Evolutionary conservation across 2,888 invertebrate species (phyloP).

Genomic region (Kuschelorhynchus macadamiae): DNA sequence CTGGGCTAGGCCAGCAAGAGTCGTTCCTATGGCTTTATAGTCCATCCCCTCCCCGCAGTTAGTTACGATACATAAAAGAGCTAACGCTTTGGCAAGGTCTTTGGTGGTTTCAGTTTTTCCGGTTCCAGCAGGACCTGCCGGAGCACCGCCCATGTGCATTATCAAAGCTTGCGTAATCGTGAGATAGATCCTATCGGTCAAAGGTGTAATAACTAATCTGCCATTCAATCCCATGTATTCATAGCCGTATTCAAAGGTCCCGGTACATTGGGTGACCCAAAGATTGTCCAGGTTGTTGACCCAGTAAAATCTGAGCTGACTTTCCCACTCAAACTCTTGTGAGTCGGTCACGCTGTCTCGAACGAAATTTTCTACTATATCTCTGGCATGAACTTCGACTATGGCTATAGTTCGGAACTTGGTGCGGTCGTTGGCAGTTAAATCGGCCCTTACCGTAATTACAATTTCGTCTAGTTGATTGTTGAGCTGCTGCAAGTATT

Average conservation of each 20-base stretch:
- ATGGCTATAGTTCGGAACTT: slow-evolving; percentile 93
- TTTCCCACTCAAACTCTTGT: slow-evolving; percentile 94
- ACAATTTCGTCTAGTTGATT: slow-evolving; percentile 88
- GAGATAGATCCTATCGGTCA: slow-evolving; percentile 93
- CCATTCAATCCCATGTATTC: slow-evolving; percentile 97
- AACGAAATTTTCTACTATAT: slow-evolving; percentile 88
- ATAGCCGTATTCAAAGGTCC: slow-evolving; percentile 91
- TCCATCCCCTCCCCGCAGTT: slow-evolving; percentile 97
- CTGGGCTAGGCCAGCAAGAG: slow-evolving; percentile 83
- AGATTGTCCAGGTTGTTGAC: slow-evolving; percentile 84
- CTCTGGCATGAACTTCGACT: slow-evolving; percentile 92
- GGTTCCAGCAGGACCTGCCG: slow-evolving; percentile 87
- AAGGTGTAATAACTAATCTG: slow-evolving; percentile 90
- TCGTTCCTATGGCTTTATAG: slow-evolving; percentile 85
- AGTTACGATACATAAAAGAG: slow-evolving; percentile 86
- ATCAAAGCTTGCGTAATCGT: slow-evolving; percentile 94
- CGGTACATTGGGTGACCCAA: slow-evolving; percentile 88
- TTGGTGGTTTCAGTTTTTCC: slow-evolving; percentile 95
- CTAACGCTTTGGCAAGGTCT: slow-evolving; percentile 92
- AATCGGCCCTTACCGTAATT: slow-evolving; percentile 79
- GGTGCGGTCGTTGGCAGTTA: slow-evolving; percentile 84
- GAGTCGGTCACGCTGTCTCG: slow-evolving; percentile 86
- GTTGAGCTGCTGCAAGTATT: slow-evolving; percentile 85
- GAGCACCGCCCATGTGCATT: slow-evolving; percentile 93
- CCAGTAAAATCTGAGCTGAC: slow-evolving; percentile 95